Conservation (phyloP, 2,888 invertebrate species). For the Hirtodrosophila duncani region DNA sequence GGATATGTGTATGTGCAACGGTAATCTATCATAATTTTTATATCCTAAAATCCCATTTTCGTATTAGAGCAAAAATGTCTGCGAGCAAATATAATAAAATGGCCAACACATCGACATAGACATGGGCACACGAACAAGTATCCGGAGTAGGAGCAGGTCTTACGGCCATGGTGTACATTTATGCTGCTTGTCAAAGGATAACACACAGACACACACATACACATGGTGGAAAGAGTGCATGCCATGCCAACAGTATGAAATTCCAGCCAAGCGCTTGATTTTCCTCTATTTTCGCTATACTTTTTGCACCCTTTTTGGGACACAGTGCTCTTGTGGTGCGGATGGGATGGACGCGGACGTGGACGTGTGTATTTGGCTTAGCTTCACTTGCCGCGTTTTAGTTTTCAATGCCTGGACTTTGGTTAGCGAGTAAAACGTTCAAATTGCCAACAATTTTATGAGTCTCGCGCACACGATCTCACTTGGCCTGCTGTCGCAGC, state of each 20-base stretch:
- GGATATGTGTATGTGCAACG: constrained; percentile 45
- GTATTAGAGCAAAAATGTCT: constrained; percentile 74
- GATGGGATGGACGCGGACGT: too few species aligned
- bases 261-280: constrained; percentile 68
- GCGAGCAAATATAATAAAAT: constrained; percentile 74
- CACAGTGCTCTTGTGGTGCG: neutral
- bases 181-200: constrained; percentile 65
- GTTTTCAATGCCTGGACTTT: constrained; percentile 62
- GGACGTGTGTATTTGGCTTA: constrained; percentile 36
- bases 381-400: constrained; percentile 57
- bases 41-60: constrained; percentile 76
- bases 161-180: constrained; percentile 39
- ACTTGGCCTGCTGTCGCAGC: constrained; percentile 20
- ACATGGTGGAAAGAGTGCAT: constrained; percentile 27
- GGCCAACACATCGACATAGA: constrained; percentile 59
- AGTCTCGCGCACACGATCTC: constrained; percentile 46
- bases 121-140: constrained; percentile 17
- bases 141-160: constrained; percentile 29
- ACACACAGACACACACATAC: constrained; percentile 38
- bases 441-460: constrained; percentile 72
- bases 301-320: constrained; percentile 36
- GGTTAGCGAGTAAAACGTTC: constrained; percentile 65
- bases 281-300: constrained; percentile 51
- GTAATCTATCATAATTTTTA: constrained; percentile 77
- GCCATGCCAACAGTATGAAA: constrained; percentile 64